Base-by-base conservation (phyloP, 2,797 vertebrate species). In the Epinephelus coioides region DNA sequence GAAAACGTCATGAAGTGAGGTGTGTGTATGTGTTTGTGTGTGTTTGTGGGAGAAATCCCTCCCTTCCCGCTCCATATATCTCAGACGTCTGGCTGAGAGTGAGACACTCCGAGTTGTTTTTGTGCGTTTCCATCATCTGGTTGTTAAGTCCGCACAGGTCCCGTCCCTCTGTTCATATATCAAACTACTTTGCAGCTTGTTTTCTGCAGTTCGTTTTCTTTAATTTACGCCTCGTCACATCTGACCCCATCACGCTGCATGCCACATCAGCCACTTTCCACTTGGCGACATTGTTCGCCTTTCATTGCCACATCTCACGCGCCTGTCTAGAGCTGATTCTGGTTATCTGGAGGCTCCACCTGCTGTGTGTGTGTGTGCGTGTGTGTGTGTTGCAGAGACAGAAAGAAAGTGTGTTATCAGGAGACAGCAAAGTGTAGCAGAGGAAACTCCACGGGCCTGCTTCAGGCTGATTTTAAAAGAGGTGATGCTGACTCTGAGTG, bases 401-500 rank as follows among this genome's bases (percentile, higher is more conserved):
- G 25, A 72, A 51, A 60, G 49, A 25, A 34, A 78, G 69, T 50
- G 51, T 85, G 88, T 93, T 92, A 91, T 91, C 91, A 91, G 86
- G 72, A 74, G 81, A 43, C 62, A 43, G 69, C 90, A 86, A 83
- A 51, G 76, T 44, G 63, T 18, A 73, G 57, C 72, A 91, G 87
- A 91, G 92, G 91, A 93, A 92, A 91, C 92, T 81, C 73, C 30
- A 44, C 74, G 82, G 79, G 83, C 88, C 90, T 93, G 91, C 62
- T 64, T 44, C 62, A n/a, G 71, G 82, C 88, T 90, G 92, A 93
- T 92, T 91, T 75, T 84, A 23, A 21, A 70, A 30, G 59, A 76
- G 67, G 66, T 76, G 86, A 88, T 85, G 69, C 75, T 65, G 75
- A 46, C 17, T 38, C 67, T 30, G 27, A 38, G 43, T 8, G 7